Base-by-base conservation (phyloP, 2,113 vertebrate species). In the Hiodon alosoides region DNA sequence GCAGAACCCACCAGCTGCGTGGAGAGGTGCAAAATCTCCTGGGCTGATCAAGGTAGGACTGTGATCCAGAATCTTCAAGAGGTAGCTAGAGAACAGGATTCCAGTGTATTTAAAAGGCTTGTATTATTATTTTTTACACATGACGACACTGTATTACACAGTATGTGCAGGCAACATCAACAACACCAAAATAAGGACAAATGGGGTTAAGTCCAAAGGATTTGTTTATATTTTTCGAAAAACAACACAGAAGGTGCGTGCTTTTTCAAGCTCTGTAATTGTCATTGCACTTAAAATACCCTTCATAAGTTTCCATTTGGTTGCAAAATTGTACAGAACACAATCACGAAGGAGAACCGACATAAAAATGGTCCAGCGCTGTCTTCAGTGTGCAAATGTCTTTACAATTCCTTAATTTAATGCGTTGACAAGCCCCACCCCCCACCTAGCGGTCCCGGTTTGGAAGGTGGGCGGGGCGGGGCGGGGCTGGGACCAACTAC, bases 321-420 rank as follows among this genome's bases (percentile, higher is more conserved):
- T 83, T 94, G 95, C 89, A 95, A 95, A 93, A 94, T 91, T 85
- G 31, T 90, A 87, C 85, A 86, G 86, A 89, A 91, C 91, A 95
- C 91, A 91, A 91, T 93, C 89, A 95, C 93, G 90, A 90, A 92
- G 85, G 83, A 82, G 83, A 90, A 84, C 74, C 87, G 77, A 81
- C 71, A 84, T 76, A 61, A 61, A 87, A 88, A 88, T 75, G 87
- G 89, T 86, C 77, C 79, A 85, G 87, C 31, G 81, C 75, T 3
- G 31, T 61, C 67, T 76, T 69, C 54, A 13, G 5, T 76, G 54
- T 74, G 54, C 52, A 67, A 57, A 67, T 9, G 10, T 69, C 67
- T 69, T 69, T 54, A 68, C 50, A 55, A 14, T 71, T 71, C 10
- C 55, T 67, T 66, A 48, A 71, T 57, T 57, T 52, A 61, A 51